These are phyloP conservation scores for Tiaroga cobitis DNA, from an alignment of 2,797 vertebrate genomes.

Conservation along the genomic window DNA sequence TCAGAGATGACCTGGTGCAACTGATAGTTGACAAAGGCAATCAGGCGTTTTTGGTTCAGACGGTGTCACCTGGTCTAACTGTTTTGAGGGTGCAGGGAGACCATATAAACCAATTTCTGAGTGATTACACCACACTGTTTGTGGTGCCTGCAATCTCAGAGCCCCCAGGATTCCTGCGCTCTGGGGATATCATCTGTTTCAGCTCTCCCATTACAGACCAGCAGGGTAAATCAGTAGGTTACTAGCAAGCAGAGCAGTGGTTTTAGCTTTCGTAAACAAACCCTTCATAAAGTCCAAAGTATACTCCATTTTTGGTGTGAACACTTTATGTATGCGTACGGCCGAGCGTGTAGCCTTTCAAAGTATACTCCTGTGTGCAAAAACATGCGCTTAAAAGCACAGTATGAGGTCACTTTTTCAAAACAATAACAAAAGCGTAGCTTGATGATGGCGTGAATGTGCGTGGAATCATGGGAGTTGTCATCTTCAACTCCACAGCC, in stretches of 20 bases:
- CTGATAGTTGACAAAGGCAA: slow-evolving; percentile 70
- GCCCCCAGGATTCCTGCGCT: slow-evolving; percentile 53
- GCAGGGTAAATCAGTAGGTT: slow-evolving; percentile 62
- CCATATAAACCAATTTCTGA: slow-evolving; percentile 70
- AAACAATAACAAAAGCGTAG: too few species aligned
- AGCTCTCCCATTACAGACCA: slow-evolving; percentile 67
- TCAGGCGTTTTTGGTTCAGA: slow-evolving; percentile 69
- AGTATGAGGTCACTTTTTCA: too few species aligned
- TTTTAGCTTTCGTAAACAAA: slow-evolving; percentile 2
- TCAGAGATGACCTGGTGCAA: slow-evolving; percentile 74
- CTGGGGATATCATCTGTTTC: slow-evolving; percentile 78
- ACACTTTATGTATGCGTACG: not conserved
- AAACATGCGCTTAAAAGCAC: not conserved
- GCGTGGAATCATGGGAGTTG: too few species aligned
- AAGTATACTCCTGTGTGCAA: not conserved
- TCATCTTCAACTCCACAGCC: too few species aligned
- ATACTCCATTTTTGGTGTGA: not conserved
- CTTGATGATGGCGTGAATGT: too few species aligned
- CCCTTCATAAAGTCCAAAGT: not conserved
- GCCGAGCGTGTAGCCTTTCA: not conserved
- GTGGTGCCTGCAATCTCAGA: slow-evolving; percentile 73
- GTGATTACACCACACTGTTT: slow-evolving; percentile 72
- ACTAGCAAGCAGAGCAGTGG: not conserved
- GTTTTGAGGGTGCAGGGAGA: slow-evolving; percentile 72
- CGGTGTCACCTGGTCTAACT: slow-evolving; percentile 72